Conservation (phyloP, 2,113 vertebrate species). For the Bothrops jararaca region DNA sequence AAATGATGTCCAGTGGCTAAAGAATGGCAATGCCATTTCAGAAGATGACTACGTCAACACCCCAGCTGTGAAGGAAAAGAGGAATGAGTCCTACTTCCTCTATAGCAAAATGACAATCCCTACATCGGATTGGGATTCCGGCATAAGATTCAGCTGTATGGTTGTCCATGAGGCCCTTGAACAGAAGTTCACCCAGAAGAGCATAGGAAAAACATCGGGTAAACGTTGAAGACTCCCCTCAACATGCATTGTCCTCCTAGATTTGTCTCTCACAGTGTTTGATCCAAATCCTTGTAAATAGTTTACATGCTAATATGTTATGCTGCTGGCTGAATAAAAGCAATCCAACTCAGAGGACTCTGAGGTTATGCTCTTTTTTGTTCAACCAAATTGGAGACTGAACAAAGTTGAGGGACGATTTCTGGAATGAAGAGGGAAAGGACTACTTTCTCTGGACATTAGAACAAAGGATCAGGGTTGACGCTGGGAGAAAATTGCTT, state of each 20-base stretch:
- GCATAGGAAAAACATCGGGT: neutral
- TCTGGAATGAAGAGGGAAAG: neutral
- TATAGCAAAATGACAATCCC: constrained; percentile 44
- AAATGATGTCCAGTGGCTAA: constrained; percentile 46
- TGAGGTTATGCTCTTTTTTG: neutral
- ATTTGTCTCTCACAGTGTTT: neutral
- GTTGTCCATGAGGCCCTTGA: constrained; percentile 42
- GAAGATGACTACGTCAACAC: constrained; percentile 4
- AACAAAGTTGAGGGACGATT: neutral
- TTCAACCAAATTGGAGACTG: neutral
- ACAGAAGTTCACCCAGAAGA: neutral
- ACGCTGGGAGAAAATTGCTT: neutral
- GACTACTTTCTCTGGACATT: neutral
- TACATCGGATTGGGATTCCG: neutral
- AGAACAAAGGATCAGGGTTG: neutral
- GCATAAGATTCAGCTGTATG: neutral
- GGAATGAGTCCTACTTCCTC: neutral
- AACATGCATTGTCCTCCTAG: too few relatives aligned
- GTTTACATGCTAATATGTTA: neutral
- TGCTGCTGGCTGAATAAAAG: neutral
- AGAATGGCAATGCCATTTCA: accelerated
- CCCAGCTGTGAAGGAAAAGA: accelerated
- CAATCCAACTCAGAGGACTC: neutral
- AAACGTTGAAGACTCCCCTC: neutral
- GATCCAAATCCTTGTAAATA: neutral